phyloP scores from a whole-genome alignment of 2,888 invertebrate species.

The Andricus quercusramuli region DNA sequence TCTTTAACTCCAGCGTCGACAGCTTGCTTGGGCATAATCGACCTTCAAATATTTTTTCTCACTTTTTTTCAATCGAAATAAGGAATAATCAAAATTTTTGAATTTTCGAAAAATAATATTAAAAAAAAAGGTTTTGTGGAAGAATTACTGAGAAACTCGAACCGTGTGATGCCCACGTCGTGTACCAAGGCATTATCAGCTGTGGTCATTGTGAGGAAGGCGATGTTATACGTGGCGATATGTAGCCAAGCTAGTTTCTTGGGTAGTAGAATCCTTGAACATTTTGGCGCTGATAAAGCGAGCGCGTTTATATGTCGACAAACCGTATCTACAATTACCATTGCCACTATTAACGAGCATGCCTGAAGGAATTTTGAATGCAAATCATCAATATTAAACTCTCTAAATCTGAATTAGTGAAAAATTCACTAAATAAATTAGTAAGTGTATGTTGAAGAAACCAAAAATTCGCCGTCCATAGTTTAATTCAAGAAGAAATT shows the following conservation, averaged over 20 bases:
- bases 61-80: slow-evolving; percentile 9
- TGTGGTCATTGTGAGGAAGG: slow-evolving; percentile 15
- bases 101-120: background rate
- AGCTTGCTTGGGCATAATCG: slow-evolving; percentile 42
- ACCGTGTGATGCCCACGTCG: slow-evolving; percentile 43
- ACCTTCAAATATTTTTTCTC: slow-evolving; percentile 13
- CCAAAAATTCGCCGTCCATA: no score
- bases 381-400: no score
- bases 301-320: slow-evolving; percentile 36
- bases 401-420: no score
- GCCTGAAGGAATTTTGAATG: no score
- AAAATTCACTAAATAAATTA: no score
- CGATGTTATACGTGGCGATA: slow-evolving; percentile 35
- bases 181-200: slow-evolving; percentile 40
- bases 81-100: no score
- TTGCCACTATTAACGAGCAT: slow-evolving; percentile 1
- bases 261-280: slow-evolving; percentile 31
- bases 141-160: slow-evolving; percentile 49
- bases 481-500: no score
- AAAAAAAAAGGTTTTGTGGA: slow-evolving; percentile 30
- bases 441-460: no score
- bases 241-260: slow-evolving; percentile 13
- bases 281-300: slow-evolving; percentile 38
- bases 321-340: slow-evolving; percentile 29
- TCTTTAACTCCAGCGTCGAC: slow-evolving; percentile 65